phyloP scores from a whole-genome alignment of 2,888 invertebrate species.

The Phyllotreta cruciferae region DNA sequence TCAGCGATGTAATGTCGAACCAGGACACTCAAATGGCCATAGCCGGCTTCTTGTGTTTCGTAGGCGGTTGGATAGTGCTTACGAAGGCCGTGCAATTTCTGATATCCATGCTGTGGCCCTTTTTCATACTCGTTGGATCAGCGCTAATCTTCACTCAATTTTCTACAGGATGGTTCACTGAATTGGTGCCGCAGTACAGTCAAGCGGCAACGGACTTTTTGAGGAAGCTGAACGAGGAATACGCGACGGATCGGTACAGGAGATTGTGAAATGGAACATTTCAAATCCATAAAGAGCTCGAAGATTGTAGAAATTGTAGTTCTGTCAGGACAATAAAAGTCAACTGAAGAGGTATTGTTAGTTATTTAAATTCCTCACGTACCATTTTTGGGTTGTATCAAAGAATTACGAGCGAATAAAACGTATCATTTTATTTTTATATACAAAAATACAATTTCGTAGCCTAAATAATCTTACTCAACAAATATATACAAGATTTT shows the following conservation, averaged over 20 bases:
- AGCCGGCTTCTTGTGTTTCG: conserved; percentile 41
- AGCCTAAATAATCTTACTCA: conserved; percentile 44
- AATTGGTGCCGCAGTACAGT: conserved; percentile 33
- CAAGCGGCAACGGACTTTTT: neutral
- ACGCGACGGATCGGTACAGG: neutral
- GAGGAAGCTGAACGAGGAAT: conserved; percentile 12
- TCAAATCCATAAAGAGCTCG: neutral
- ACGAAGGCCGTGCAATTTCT: conserved; percentile 43
- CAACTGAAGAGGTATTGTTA: neutral
- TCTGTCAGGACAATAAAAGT: conserved; percentile 12
- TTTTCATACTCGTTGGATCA: conserved; percentile 36
- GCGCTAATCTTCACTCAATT: conserved; percentile 15
- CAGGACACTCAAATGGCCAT: conserved; percentile 41
- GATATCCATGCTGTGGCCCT: conserved; percentile 45
- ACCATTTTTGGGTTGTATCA: conserved; percentile 5
- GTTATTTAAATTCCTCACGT: neutral
- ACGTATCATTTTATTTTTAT: conserved; percentile 49
- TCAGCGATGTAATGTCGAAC: conserved; percentile 21
- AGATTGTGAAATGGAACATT: neutral
- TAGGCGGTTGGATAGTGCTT: conserved; percentile 43
- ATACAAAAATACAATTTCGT: conserved; percentile 57
- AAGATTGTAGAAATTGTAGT: neutral
- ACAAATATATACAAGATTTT: conserved; percentile 41
- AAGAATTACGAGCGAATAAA: conserved; percentile 27
- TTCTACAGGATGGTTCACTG: conserved; percentile 36